A percentile compares a stretch with the other conserved stretches of the same genome.
phyloP scores from a whole-genome alignment of 2,797 vertebrate genomes.

The Syndactyla subalaris region DNA sequence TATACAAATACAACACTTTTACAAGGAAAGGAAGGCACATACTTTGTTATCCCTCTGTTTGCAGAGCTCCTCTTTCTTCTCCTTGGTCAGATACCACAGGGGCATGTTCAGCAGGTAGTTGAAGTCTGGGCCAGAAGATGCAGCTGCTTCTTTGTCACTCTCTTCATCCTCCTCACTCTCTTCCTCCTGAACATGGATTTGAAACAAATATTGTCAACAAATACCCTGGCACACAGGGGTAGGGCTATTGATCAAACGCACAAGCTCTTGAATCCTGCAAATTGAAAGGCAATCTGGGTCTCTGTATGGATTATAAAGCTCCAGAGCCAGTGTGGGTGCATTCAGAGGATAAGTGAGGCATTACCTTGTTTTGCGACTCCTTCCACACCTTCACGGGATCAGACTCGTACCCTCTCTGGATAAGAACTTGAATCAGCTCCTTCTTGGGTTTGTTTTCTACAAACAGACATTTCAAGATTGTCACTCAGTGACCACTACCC shows the following conservation, averaged over 20 bases:
- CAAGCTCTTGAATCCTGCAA: not conserved
- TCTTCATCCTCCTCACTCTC: constrained; percentile 69
- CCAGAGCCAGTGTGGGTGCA: not conserved
- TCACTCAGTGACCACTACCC: not conserved
- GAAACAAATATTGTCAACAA: not conserved
- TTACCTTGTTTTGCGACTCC: constrained; percentile 91
- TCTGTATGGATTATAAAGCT: not conserved
- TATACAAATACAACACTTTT: not conserved
- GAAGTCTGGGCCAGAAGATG: constrained; percentile 87
- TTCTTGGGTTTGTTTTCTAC: constrained; percentile 98
- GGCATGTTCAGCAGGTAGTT: constrained; percentile 98
- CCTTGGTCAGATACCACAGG: constrained; percentile 96
- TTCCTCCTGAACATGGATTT: constrained; percentile 52
- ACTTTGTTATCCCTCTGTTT: constrained; percentile 92
- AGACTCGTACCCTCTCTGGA: constrained; percentile 93
- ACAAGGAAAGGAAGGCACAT: not conserved
- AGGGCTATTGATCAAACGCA: not conserved
- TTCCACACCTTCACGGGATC: constrained; percentile 97
- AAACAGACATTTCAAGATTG: constrained; percentile 21
- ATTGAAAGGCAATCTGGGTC: not conserved
- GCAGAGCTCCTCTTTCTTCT: constrained; percentile 97
- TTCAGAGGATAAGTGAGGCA: not conserved
- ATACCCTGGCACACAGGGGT: not conserved
- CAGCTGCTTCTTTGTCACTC: constrained; percentile 67
- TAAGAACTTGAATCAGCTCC: constrained; percentile 90